These are phyloP conservation scores for Pedionomus torquatus DNA, from an alignment of 2,113 vertebrate species.

Conservation along the genomic window DNA sequence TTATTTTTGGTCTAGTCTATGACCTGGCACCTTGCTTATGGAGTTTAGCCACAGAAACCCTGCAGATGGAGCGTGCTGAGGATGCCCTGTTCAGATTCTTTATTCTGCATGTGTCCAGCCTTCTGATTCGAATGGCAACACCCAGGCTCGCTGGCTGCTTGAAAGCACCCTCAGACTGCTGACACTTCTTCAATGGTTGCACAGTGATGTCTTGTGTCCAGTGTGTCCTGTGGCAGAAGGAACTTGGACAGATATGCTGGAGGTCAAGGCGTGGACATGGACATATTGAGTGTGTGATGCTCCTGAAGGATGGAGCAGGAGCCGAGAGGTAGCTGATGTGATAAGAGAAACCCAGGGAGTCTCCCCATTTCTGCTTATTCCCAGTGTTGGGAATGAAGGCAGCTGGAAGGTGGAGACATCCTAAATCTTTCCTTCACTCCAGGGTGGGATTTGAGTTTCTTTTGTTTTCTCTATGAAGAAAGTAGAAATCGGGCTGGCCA, in stretches of 20 bases:
- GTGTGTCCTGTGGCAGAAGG: neutral
- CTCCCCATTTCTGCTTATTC: neutral
- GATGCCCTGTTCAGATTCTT: neutral
- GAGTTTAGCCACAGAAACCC: neutral
- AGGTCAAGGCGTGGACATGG: neutral
- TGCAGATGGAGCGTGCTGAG: neutral
- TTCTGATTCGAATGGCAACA: neutral
- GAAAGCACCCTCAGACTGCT: neutral
- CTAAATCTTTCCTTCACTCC: neutral
- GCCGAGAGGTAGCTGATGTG: neutral
- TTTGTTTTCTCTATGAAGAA: neutral
- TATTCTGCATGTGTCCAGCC: neutral
- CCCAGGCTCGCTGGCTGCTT: neutral
- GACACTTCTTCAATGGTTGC: neutral
- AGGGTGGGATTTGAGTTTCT: neutral
- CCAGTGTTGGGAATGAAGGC: neutral
- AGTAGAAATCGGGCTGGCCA: neutral
- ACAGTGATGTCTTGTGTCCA: neutral
- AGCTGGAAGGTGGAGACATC: neutral
- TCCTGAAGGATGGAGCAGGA: neutral
- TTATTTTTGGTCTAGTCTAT: neutral
- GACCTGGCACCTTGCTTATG: neutral
- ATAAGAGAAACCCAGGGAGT: neutral
- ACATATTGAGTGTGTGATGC: neutral
- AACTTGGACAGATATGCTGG: neutral